A percentile compares a stretch with the other conserved stretches of the same genome.
phyloP scores from a whole-genome alignment of 2,797 vertebrate genomes.

The Cryptoblepharus egeriae region DNA sequence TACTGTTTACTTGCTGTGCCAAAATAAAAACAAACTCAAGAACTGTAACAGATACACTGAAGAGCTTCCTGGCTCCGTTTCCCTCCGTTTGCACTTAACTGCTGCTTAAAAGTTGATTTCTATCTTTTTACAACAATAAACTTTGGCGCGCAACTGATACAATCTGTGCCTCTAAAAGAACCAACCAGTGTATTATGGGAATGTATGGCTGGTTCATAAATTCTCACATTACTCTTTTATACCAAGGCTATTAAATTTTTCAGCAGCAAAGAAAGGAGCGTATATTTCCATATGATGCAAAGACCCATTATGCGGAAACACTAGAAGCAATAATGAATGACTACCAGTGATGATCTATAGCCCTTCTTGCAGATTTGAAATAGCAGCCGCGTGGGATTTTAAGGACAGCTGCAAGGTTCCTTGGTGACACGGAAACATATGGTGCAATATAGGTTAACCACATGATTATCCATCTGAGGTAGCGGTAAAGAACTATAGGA shows the following conservation, averaged over 20 bases:
- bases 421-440: too few species aligned
- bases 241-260: not conserved
- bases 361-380: too few species aligned
- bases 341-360: too few species aligned
- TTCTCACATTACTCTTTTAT: not conserved
- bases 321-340: too few species aligned
- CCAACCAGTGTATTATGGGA: slow-evolving; percentile 1
- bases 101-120: not conserved
- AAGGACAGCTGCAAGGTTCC: too few species aligned
- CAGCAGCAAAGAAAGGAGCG: not conserved
- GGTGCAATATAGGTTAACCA: too few species aligned
- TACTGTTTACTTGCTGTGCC: slow-evolving; percentile 31
- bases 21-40: slow-evolving; percentile 33
- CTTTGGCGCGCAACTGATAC: slow-evolving; percentile 22
- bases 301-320: not conserved
- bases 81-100: slow-evolving; percentile 32
- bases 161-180: slow-evolving; percentile 2
- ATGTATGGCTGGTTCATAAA: not conserved
- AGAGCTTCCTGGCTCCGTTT: slow-evolving; percentile 39
- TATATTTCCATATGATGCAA: not conserved
- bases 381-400: too few species aligned
- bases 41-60: slow-evolving; percentile 22
- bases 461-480: too few species aligned
- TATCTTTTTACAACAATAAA: slow-evolving; percentile 37
- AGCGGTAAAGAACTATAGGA: too few species aligned